phyloP scores from a whole-genome alignment of 2,888 invertebrate species.

The Athetis lepigone region DNA sequence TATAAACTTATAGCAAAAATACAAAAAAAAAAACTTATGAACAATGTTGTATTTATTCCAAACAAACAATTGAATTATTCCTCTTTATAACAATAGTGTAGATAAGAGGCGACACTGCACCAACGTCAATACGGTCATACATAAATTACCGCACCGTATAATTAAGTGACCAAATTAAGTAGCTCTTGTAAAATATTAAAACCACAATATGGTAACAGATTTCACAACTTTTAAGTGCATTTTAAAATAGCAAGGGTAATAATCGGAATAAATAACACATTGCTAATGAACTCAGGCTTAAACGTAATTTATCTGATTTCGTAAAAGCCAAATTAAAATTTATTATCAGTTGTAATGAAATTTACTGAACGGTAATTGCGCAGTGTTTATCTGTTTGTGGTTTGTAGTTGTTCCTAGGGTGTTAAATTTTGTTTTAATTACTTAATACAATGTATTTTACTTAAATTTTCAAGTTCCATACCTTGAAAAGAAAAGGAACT shows the following conservation, averaged over 20 bases:
- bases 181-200: constrained; percentile 5
- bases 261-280: constrained; percentile 19
- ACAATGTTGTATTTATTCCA: too few species aligned
- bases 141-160: constrained; percentile 28
- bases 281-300: constrained; percentile 25
- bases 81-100: too few species aligned
- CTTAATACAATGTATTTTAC: too few species aligned
- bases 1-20: too few species aligned
- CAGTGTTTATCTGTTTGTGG: too few species aligned
- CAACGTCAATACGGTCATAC: background rate
- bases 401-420: too few species aligned
- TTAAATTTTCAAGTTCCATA: too few species aligned
- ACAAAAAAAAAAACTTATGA: too few species aligned
- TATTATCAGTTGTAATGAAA: constrained; percentile 8
- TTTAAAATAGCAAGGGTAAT: constrained; percentile 19
- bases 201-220: constrained; percentile 28
- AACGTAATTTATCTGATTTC: constrained; percentile 20
- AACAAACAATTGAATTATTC: too few species aligned
- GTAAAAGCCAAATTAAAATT: constrained; percentile 8
- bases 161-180: constrained; percentile 1
- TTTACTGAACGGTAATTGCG: constrained; percentile 16
- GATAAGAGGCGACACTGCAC: too few species aligned
- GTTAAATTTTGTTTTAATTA: too few species aligned
- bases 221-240: constrained; percentile 27
- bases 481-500: too few species aligned